Conservation (phyloP, 2,888 invertebrate genomes). For the Cheilosia impressa region DNA sequence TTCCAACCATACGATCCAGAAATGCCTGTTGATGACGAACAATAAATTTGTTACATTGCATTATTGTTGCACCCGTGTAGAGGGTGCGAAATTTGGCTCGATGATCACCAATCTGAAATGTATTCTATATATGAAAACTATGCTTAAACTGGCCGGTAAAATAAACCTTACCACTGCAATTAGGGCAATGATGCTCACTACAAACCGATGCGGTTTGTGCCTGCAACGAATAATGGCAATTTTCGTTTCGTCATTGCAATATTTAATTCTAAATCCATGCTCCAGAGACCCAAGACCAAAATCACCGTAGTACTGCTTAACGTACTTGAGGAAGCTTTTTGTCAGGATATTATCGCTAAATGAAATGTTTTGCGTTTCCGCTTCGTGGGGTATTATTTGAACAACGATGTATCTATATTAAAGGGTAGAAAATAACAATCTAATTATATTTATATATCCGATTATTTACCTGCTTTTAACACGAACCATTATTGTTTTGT, state of each 20-base stretch:
- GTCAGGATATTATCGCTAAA: constrained; percentile 84
- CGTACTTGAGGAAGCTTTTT: constrained; percentile 85
- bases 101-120: constrained; percentile 85
- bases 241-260: constrained; percentile 90
- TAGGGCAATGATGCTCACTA: constrained; percentile 88
- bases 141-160: background rate
- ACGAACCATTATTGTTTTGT: constrained; percentile 85
- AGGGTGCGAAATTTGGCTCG: constrained; percentile 87
- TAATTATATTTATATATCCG: too few species aligned
- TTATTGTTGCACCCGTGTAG: constrained; percentile 91
- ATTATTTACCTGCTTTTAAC: constrained; percentile 87
- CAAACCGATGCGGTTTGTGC: constrained; percentile 90
- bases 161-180: constrained; percentile 85
- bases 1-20: constrained; percentile 87
- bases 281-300: constrained; percentile 89
- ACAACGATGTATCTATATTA: constrained; percentile 87
- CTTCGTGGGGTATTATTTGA: constrained; percentile 85
- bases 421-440: background rate
- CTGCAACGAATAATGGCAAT: constrained; percentile 89
- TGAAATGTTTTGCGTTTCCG: constrained; percentile 80
- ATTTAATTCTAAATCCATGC: constrained; percentile 90
- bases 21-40: constrained; percentile 88
- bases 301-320: constrained; percentile 90
- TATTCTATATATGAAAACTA: background rate
- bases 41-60: constrained; percentile 91